Evolutionary conservation across 2,888 invertebrate genomes (phyloP), one percentile per base, ranked within the genome.

Genomic region (Sesia bembeciformis): DNA sequence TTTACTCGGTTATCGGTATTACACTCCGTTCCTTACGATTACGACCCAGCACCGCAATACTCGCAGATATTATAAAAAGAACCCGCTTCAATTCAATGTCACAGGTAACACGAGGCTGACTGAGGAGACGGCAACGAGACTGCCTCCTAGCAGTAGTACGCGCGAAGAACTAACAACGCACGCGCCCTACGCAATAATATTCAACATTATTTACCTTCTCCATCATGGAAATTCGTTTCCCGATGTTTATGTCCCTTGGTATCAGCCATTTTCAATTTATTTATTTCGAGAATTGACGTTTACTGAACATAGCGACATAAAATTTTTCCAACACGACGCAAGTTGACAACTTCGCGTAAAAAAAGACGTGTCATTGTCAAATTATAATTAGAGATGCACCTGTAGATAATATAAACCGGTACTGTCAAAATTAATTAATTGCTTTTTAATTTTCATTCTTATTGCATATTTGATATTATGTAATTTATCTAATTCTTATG

Each of bases 81-180:
- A 84, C 84, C 84, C 82, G 78, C 80, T 87, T 86, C 88, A 88
- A 88, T 87, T 86, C 88, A 88, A 88, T 88, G 88, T 88, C 88
- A 87, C 84, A 81, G 80, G 81, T 72, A 81, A 82, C 87, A 86
- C 85, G 88, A 86, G 85, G 86, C 80, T 75, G 71, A 67, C 66
- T 73, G 69, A 70, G 70, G 67, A 71, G 62, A 55, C 71, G 67
- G 65, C 74, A 67, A 77, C 72, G 71, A 72, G 70, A 72, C 72
- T 76, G 77, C 65, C 72, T 68, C 61, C 64, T 63, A 68, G 66
- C 73, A 64, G 68, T 69, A 72, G 67, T 66, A 70, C 73, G 76
- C 80, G 74, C 74, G 71, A 72, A 65, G 67, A 79, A 84, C 81
- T 78, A 70, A 72, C 70, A 62, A 65, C 66, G 67, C 72, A 77